Evolutionary conservation across 2,888 invertebrate species (phyloP).

Genomic region (Neoitamus cyanurus): DNA sequence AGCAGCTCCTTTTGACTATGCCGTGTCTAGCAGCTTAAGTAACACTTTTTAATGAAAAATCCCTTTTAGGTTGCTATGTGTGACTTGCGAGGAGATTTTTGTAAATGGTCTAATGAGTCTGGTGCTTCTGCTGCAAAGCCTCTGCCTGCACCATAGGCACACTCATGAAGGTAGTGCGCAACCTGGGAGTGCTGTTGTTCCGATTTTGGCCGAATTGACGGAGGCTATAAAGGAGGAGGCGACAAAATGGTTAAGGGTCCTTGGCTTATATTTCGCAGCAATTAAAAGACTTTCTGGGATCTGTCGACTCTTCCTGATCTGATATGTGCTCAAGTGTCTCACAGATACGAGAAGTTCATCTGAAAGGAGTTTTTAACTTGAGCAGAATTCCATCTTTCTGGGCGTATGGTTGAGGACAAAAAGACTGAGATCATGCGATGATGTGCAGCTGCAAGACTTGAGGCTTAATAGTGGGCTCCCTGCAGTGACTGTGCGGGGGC

Average conservation of each 20-base stretch:
- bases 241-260: not conserved
- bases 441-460: too few species aligned
- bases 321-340: not conserved
- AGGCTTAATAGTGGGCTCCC: too few species aligned
- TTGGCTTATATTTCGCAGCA: not conserved
- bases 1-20: slow-evolving; percentile 32
- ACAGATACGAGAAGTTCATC: not conserved
- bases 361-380: not conserved
- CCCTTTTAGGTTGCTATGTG: slow-evolving; percentile 9
- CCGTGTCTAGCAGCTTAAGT: slow-evolving; percentile 18
- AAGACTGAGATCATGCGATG: too few species aligned
- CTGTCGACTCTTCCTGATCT: not conserved
- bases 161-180: not conserved
- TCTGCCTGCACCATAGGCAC: not conserved
- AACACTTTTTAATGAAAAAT: slow-evolving; percentile 38
- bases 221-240: not conserved
- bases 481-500: too few species aligned
- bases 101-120: slow-evolving; percentile 38
- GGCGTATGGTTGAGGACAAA: too few species aligned
- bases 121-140: not conserved
- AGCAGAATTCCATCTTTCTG: not conserved
- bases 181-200: not conserved
- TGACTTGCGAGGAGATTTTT: not conserved
- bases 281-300: not conserved
- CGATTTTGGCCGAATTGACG: not conserved